Evolutionary conservation across 2,113 vertebrate genomes (phyloP), one percentile per base, ranked within the genome.

Genomic region (Ctenodactylus gundi): DNA sequence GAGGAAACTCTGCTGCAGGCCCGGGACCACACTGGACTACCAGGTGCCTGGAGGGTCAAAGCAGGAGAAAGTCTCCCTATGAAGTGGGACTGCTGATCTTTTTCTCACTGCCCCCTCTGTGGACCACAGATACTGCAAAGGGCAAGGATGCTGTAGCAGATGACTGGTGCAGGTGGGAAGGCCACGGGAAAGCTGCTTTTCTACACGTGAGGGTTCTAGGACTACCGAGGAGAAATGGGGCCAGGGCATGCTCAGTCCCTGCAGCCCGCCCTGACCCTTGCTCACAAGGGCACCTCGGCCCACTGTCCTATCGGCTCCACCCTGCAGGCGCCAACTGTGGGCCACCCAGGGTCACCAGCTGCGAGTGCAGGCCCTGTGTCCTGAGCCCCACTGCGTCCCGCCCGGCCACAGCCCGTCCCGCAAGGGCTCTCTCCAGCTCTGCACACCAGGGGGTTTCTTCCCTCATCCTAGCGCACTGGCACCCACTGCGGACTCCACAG

Each of bases 401-500:
- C 27, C 72, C 15, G 3, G 72, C 72, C 72, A 51, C 44, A 34
- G 72, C 29, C 72, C 29, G 57, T 58, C 21, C 55, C 78, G 75
- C 41, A 75, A 90, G 87, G 65, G 10, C 55, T 77, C 72, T 20
- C 78, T 73, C 60, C 58, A 65, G 27, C 34, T 78, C 83, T 57
- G 51, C 67, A 82, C 51, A 75, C 36, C 23, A n/a, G 72, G 73
- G 27, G 36, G 41, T 31, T 89, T 78, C 58, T 88, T 51, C 39
- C 17, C 70, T 41, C n/a, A 58, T 36, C 55, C 23, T 90, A 73
- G 64, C 88, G 89, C 65, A 92, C 87, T 80, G 67, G 73, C 29
- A 84, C 58, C 75, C 68, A 65, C 23, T 94, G 90, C 91, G 86
- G 93, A 89, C 57, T 95, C 86, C 60, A 0, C 75, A 83, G 77